These are phyloP conservation scores for Corythornis vintsioides DNA, from an alignment of 2,113 vertebrate species.

Conservation along the genomic window DNA sequence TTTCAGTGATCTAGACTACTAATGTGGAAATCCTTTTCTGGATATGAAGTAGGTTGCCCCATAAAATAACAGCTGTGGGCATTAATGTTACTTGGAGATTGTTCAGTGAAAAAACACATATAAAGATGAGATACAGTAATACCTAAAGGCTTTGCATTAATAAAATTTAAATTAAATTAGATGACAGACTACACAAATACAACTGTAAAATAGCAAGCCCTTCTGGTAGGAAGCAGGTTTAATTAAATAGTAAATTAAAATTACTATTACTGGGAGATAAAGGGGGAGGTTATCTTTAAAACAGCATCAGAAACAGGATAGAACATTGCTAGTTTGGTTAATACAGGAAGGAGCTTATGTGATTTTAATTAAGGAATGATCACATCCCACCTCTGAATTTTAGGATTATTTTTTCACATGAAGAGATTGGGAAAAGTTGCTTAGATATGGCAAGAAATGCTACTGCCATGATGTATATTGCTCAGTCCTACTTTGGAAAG, in stretches of 20 bases:
- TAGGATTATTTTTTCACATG: neutral
- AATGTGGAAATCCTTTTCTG: neutral
- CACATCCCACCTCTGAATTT: neutral
- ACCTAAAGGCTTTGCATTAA: neutral
- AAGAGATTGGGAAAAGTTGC: neutral
- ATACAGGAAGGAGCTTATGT: neutral
- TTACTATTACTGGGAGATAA: neutral
- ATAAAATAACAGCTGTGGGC: neutral
- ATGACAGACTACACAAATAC: neutral
- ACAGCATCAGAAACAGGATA: neutral
- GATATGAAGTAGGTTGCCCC: neutral
- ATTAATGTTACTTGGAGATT: neutral
- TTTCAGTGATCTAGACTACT: neutral
- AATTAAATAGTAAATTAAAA: neutral
- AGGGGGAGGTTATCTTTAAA: neutral
- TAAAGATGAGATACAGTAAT: neutral
- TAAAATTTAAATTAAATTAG: neutral
- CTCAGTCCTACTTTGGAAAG: neutral
- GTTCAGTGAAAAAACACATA: neutral
- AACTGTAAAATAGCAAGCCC: neutral
- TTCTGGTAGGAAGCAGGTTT: neutral
- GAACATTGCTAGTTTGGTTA: neutral
- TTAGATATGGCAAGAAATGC: neutral
- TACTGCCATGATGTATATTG: neutral
- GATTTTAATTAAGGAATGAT: neutral